Evolutionary conservation across 2,113 vertebrate genomes (phyloP).

Genomic region (Taxidea taxus): DNA sequence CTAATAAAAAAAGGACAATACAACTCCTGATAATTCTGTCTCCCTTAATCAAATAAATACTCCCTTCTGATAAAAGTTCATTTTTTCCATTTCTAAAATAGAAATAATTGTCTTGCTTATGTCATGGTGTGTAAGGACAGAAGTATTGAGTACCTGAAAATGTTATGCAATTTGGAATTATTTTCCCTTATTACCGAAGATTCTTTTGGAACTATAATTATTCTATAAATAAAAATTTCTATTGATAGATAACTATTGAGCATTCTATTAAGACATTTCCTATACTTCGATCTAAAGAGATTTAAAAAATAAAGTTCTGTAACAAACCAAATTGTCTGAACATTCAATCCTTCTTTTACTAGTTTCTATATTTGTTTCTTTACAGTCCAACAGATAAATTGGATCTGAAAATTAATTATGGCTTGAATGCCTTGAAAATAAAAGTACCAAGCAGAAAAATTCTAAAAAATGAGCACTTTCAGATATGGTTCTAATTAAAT

Average conservation of each 20-base stretch:
- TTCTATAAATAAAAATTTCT: neutral
- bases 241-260: neutral
- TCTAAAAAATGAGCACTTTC: neutral
- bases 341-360: neutral
- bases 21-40: neutral
- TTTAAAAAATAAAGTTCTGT: neutral
- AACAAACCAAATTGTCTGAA: neutral
- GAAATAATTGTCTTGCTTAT: neutral
- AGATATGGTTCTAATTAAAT: constrained; percentile 45
- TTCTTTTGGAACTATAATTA: neutral
- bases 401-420: neutral
- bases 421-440: neutral
- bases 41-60: neutral
- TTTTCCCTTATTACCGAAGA: neutral
- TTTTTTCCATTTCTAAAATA: constrained; percentile 8
- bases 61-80: neutral
- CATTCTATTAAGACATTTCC: neutral
- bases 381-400: neutral
- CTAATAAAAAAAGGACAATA: neutral
- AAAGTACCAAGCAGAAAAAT: neutral
- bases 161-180: neutral
- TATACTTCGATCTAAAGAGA: neutral
- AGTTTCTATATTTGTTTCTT: neutral
- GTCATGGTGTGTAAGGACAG: neutral
- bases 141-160: neutral